Percentiles rank a stretch among this genome's conserved stretches.
Evolutionary conservation across 2,888 invertebrate species (phyloP).

Genomic region (Palloptera scutellata): DNA sequence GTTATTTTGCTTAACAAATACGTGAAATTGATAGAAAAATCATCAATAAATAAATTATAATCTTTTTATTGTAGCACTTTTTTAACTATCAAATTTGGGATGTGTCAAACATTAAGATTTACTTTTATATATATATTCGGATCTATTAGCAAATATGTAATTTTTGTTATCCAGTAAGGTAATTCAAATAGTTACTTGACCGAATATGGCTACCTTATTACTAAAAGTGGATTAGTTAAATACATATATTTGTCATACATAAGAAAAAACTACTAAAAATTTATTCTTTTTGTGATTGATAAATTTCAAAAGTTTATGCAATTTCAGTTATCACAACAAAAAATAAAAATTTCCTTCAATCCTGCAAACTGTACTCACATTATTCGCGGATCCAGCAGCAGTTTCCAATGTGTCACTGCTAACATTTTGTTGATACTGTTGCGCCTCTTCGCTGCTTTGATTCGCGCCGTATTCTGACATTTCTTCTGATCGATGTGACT

Average conservation of each 20-base stretch:
- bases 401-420: conserved; percentile 36
- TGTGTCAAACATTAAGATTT: neutral
- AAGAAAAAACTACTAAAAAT: neutral
- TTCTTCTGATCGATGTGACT: conserved; percentile 1
- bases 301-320: too few species aligned
- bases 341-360: neutral
- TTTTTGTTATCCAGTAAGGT: too few species aligned
- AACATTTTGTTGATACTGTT: conserved; percentile 31
- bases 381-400: conserved; percentile 36
- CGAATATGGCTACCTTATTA: too few species aligned
- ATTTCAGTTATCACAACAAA: neutral
- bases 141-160: too few species aligned
- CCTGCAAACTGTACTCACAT: conserved; percentile 39
- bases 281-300: too few species aligned
- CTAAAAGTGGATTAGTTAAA: neutral
- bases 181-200: too few species aligned
- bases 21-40: conserved; percentile 19
- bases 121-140: too few species aligned
- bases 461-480: conserved; percentile 38
- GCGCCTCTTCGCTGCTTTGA: conserved; percentile 32
- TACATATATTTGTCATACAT: neutral
- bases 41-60: conserved; percentile 24
- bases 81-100: neutral
- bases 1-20: neutral
- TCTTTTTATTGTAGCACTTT: neutral